Conservation (phyloP, 2,888 invertebrate species). For the Emmelina monodactyla region DNA sequence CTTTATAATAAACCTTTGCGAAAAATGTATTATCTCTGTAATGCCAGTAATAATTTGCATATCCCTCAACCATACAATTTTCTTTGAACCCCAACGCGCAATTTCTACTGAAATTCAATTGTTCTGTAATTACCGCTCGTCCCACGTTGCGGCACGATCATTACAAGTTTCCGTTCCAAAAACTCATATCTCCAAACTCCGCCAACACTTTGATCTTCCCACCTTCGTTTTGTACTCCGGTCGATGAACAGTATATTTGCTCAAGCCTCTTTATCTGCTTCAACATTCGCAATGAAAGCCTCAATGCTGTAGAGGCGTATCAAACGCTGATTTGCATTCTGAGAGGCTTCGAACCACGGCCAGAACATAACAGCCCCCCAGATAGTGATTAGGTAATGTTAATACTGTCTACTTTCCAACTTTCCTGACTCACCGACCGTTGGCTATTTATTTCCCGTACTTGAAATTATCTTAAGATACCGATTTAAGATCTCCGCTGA, state of each 20-base stretch:
- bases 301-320: constrained; percentile 17
- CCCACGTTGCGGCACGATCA: too few relatives aligned
- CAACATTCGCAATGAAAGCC: constrained; percentile 19
- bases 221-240: neutral
- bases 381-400: constrained; percentile 49
- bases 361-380: constrained; percentile 22
- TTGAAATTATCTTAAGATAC: constrained; percentile 20
- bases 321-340: constrained; percentile 2
- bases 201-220: neutral
- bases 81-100: too few relatives aligned
- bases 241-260: constrained; percentile 4
- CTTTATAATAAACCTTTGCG: too few relatives aligned
- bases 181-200: constrained; percentile 1
- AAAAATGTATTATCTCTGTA: too few relatives aligned
- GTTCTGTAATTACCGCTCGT: constrained; percentile 1
- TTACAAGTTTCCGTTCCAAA: neutral
- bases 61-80: too few relatives aligned
- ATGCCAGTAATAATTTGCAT: too few relatives aligned
- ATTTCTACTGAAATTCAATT: too few relatives aligned
- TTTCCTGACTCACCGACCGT: constrained; percentile 56
- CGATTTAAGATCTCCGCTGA: constrained; percentile 22
- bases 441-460: constrained; percentile 13
- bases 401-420: constrained; percentile 64
- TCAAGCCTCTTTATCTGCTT: constrained; percentile 15
- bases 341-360: constrained; percentile 27